A percentile compares a stretch with the other conserved stretches of the same genome.
Conservation (phyloP, 2,113 vertebrate genomes). For the Connochaetes taurinus region DNA sequence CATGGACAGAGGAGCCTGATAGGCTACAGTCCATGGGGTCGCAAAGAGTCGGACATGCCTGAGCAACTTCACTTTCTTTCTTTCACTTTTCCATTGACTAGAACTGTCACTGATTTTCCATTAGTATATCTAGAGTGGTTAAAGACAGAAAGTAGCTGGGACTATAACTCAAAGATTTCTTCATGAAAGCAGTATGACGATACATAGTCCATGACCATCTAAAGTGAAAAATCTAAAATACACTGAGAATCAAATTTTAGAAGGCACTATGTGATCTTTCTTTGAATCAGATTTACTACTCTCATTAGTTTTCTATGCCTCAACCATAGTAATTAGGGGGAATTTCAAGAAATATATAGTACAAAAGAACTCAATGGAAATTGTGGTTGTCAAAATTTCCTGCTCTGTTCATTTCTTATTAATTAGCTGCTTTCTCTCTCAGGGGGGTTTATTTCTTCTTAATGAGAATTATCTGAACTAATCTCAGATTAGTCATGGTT, state of each 20-base stretch:
- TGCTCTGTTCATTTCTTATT: neutral
- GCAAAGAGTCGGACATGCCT: too few relatives aligned
- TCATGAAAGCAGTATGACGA: neutral
- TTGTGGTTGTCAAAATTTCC: neutral
- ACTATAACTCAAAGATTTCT: neutral
- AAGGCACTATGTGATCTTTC: neutral
- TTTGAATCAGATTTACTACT: neutral
- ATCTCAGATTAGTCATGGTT: neutral
- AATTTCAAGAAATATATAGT: neutral
- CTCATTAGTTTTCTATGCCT: neutral
- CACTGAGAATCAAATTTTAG: neutral
- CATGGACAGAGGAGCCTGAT: neutral
- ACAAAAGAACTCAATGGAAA: neutral
- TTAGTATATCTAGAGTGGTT: neutral
- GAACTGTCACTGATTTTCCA: neutral
- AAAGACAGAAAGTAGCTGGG: neutral
- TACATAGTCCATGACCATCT: neutral
- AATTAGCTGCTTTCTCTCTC: neutral
- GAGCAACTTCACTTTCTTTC: too few relatives aligned
- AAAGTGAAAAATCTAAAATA: neutral
- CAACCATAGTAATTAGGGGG: neutral
- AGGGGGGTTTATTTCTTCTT: neutral
- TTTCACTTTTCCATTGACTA: neutral
- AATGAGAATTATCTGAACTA: neutral
- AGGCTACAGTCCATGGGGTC: too few relatives aligned